Conservation (phyloP, 2,113 vertebrate genomes). For the Dasyornis broadbenti region DNA sequence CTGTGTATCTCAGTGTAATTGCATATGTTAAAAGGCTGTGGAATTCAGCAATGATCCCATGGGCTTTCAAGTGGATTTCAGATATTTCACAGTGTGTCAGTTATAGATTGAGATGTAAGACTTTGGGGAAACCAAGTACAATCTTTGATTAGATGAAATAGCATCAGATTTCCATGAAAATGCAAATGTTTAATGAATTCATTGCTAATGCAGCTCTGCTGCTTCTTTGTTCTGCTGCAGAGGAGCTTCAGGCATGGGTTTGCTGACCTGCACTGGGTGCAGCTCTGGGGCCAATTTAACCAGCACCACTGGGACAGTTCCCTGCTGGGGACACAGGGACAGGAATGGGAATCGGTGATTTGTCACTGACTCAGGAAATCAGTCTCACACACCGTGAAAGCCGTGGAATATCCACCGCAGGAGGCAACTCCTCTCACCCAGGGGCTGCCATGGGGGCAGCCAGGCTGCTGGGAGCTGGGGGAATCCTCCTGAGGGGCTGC, state of each 20-base stretch:
- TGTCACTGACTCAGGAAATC: background rate
- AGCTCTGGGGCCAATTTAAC: background rate
- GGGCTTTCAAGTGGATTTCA: slow-evolving; percentile 48
- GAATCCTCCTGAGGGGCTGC: background rate
- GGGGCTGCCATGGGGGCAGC: background rate
- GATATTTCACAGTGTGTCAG: slow-evolving; percentile 47
- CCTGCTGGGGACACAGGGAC: background rate
- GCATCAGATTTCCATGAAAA: slow-evolving; percentile 45
- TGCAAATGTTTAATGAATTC: slow-evolving; percentile 16
- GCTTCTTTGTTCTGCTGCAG: background rate
- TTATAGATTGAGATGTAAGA: slow-evolving; percentile 51
- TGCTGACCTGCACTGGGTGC: background rate
- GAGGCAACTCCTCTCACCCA: background rate
- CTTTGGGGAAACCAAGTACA: background rate
- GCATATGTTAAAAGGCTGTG: slow-evolving; percentile 32
- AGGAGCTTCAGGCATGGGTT: background rate
- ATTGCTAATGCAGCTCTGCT: background rate
- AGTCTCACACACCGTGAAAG: fast-evolving
- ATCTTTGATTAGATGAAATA: slow-evolving; percentile 41
- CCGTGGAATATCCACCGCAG: background rate
- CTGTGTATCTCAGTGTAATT: slow-evolving; percentile 30
- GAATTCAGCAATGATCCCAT: slow-evolving; percentile 29
- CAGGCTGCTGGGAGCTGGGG: background rate
- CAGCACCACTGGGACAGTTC: background rate
- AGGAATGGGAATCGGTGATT: background rate